Conservation (phyloP, 2,797 vertebrate genomes). For the Pteropus rufus region DNA sequence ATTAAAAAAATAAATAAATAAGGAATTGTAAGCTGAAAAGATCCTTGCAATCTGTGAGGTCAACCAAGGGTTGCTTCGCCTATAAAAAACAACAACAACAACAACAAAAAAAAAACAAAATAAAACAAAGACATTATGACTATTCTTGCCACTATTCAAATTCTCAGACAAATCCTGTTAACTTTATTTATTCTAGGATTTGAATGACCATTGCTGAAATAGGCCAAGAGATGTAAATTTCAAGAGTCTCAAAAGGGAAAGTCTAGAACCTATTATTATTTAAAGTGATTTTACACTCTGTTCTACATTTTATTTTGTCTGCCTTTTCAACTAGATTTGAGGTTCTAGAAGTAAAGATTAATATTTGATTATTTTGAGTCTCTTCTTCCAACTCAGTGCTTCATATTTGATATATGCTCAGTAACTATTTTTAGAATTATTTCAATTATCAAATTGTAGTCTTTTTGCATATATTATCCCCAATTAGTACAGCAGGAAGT, state of each 20-base stretch:
- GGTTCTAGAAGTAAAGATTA: not conserved
- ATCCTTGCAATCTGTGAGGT: too few species aligned
- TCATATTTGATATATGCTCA: not conserved
- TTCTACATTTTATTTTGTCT: not conserved
- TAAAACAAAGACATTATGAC: not conserved
- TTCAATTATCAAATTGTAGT: not conserved
- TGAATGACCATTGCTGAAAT: not conserved
- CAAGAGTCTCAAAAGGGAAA: not conserved
- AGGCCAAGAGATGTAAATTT: not conserved
- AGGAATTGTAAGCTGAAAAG: too few species aligned
- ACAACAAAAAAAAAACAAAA: too few species aligned
- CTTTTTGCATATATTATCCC: not conserved
- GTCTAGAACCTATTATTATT: not conserved
- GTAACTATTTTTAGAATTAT: not conserved
- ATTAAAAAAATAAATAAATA: too few species aligned
- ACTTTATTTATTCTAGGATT: not conserved
- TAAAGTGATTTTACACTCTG: not conserved
- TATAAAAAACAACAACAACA: too few species aligned
- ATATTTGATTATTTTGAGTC: not conserved
- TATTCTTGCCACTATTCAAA: not conserved
- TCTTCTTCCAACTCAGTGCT: not conserved
- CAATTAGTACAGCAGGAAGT: not conserved
- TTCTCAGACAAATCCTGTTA: not conserved
- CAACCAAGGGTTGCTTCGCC: too few species aligned
- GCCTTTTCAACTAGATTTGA: not conserved